A percentile compares a stretch with the other conserved stretches of the same genome.
Conservation (phyloP, 37 sponge, comb jelly and placozoan genomes). For the Chondrosia reniformis region DNA sequence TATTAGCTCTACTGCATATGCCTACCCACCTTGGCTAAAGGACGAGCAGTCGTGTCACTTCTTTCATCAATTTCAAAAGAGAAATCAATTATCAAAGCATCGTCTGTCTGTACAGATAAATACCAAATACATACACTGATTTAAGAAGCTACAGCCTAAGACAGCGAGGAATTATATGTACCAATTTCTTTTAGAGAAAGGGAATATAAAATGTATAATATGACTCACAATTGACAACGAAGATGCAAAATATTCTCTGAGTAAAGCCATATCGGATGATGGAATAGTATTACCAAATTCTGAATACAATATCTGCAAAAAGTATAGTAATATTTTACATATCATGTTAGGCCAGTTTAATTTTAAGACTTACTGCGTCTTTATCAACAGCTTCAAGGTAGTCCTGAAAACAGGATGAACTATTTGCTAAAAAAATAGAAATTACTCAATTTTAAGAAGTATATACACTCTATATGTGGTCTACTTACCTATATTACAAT, state of each 20-base stretch:
- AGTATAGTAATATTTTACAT: background rate
- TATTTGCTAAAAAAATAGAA: background rate
- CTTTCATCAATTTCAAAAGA: background rate
- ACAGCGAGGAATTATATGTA: too few relatives aligned
- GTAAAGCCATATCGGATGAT: too few relatives aligned
- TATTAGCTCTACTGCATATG: too few relatives aligned
- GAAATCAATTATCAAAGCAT: too few relatives aligned
- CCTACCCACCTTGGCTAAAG: background rate
- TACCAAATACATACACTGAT: too few relatives aligned
- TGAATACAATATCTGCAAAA: background rate
- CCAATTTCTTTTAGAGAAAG: too few relatives aligned
- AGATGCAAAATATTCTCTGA: too few relatives aligned
- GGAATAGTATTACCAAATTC: too few relatives aligned
- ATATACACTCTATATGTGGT: background rate
- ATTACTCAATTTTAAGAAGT: background rate
- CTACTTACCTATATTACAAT: background rate
- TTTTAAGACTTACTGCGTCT: background rate
- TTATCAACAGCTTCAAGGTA: slow-evolving; percentile 10
- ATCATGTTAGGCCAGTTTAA: background rate
- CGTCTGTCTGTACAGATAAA: too few relatives aligned
- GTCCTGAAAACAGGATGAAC: slow-evolving; percentile 9
- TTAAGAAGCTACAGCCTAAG: too few relatives aligned
- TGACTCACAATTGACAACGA: too few relatives aligned
- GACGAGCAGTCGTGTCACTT: background rate
- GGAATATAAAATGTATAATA: too few relatives aligned